Conservation (phyloP, 2,797 vertebrate genomes). For the Glossophaga mutica region DNA sequence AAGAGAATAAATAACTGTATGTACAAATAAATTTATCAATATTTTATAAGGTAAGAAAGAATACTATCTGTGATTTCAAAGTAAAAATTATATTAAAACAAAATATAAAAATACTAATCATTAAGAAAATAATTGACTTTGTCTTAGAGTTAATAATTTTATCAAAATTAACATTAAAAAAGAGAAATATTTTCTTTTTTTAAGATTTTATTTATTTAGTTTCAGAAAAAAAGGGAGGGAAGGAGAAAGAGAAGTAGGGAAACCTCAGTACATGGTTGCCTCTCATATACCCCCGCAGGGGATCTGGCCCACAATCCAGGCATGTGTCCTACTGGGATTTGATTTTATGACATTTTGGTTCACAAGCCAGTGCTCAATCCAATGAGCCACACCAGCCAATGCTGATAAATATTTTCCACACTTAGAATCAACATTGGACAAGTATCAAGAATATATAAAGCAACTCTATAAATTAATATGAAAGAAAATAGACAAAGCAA, state of each 20-base stretch:
- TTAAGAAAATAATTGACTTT: neutral
- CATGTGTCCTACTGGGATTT: too few relatives aligned
- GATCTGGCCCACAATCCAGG: too few relatives aligned
- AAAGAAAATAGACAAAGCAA: neutral
- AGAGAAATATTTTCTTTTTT: neutral
- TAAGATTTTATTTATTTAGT: too few relatives aligned
- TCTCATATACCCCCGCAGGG: too few relatives aligned
- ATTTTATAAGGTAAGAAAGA: neutral
- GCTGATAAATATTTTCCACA: neutral
- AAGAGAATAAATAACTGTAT: neutral
- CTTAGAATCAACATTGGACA: neutral
- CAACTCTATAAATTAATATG: neutral
- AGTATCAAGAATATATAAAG: neutral
- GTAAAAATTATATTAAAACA: neutral
- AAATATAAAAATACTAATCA: neutral
- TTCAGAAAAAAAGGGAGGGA: too few relatives aligned
- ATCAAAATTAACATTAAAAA: neutral
- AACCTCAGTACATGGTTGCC: too few relatives aligned
- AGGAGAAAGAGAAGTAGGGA: too few relatives aligned
- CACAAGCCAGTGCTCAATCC: too few relatives aligned
- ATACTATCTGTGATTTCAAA: neutral
- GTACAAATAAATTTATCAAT: neutral
- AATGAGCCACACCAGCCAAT: too few relatives aligned
- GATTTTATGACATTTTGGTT: too few relatives aligned
- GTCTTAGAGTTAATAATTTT: neutral